Base-by-base conservation (phyloP, 2,797 vertebrate species). In the Ispidina lecontei region DNA sequence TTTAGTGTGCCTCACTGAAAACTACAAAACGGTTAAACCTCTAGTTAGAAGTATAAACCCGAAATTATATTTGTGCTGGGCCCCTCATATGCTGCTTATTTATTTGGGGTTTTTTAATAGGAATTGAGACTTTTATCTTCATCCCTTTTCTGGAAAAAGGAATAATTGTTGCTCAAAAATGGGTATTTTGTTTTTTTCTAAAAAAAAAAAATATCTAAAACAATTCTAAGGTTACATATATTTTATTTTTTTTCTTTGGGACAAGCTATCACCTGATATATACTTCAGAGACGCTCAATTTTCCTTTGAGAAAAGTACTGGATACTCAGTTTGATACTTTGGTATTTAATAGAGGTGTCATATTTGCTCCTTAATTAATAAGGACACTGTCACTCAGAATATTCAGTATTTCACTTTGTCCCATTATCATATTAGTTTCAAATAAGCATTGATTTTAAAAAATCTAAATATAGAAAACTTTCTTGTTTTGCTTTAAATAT, bases 81-180 rank as follows among this genome's bases (percentile, higher is more conserved):
- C 35, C 8, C 4, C 3, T n/a, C 12, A 14, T 4, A 22, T 54
- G 26, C 3, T 22, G 1, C 17, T 23, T 44, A 11, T 6, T 44
- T 16, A n/a, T 19, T 22, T 12, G 62, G 16, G 4, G 1, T 9
- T 21, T 8, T 67, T 63, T 77, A 33, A 9, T n/a, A 44, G 9
- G 3, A 41, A 52, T 20, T 33, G 15, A 63, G 7, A 26, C 4
- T 64, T 44, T 31, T 46, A n/a, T 44, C 19, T 81, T 86, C 43
- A 72, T 1, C 3, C 5, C 5, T 84, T 46, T 67, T 47, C n/a
- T 44, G 63, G 67, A 63, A 84, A 77, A 74, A 72, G 1, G 7
- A 67, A 20, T 2, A 25, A 8, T 37, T 43, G 6, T 26, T 64
- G 7, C 11, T 84, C 7, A 81, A 59, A 88, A 84, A 14, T 3